These are phyloP conservation scores for Petrocephalus sullivani DNA, from an alignment of 2,797 vertebrate genomes.

Conservation along the genomic window DNA sequence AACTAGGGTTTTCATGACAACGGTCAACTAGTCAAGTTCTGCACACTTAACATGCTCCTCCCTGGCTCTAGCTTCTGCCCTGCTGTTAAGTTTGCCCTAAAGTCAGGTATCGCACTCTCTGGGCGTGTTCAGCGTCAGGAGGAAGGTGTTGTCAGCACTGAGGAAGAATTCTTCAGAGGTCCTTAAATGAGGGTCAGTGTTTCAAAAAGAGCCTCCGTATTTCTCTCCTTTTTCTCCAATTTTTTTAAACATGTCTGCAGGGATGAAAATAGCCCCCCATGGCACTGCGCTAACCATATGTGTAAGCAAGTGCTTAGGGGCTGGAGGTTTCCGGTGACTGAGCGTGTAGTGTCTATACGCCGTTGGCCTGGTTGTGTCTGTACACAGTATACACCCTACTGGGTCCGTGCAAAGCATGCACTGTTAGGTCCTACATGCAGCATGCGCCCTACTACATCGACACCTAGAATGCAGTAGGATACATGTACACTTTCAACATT, in stretches of 20 bases:
- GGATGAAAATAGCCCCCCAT: not conserved
- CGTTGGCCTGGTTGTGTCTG: not conserved
- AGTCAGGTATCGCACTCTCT: constrained; percentile 22
- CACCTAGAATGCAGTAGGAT: not conserved
- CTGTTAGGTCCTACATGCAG: not conserved
- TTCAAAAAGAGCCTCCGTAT: constrained; percentile 10
- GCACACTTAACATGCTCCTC: constrained; percentile 51
- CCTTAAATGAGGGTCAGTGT: constrained; percentile 11
- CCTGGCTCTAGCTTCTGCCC: constrained; percentile 42
- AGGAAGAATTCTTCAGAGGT: constrained; percentile 7
- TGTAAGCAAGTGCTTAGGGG: not conserved
- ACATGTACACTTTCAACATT: not conserved
- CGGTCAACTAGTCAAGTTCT: constrained; percentile 49
- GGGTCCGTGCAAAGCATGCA: not conserved
- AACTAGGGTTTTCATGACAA: constrained; percentile 73
- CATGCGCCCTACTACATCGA: not conserved
- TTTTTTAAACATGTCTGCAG: not conserved
- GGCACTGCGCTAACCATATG: not conserved
- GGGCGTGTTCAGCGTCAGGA: not conserved
- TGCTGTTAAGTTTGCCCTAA: not conserved
- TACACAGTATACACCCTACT: not conserved
- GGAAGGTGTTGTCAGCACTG: not conserved
- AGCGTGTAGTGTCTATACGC: not conserved
- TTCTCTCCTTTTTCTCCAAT: not conserved
- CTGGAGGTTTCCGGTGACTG: not conserved